These are phyloP conservation scores for Leptinotarsa haldemani DNA, from an alignment of 2,888 invertebrate species.

Conservation along the genomic window DNA sequence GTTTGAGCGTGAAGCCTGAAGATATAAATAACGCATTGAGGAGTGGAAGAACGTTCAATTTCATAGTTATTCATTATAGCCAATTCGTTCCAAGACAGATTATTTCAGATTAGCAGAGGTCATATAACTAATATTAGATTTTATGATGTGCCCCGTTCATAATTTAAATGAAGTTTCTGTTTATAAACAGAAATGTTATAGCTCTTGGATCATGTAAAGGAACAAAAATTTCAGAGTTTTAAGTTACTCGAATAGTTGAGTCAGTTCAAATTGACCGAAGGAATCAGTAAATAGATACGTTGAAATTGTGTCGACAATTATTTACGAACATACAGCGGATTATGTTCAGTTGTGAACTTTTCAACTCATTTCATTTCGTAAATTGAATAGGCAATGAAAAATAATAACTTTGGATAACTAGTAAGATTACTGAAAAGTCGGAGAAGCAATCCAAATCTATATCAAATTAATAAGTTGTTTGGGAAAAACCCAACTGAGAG, in stretches of 20 bases:
- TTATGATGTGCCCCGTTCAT: conserved; percentile 37
- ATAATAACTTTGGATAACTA: no score
- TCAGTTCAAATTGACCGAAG: neutral
- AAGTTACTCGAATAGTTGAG: neutral
- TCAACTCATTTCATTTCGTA: no score
- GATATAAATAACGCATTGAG: conserved; percentile 17
- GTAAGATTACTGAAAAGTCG: no score
- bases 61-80: conserved; percentile 35
- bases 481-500: no score
- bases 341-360: no score
- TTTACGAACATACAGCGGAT: no score
- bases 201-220: neutral
- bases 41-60: conserved; percentile 19
- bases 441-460: no score
- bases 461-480: no score
- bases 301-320: no score
- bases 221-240: neutral
- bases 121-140: conserved; percentile 39
- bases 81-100: conserved; percentile 39
- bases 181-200: conserved; percentile 6
- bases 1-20: conserved; percentile 6
- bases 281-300: no score
- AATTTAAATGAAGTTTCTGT: conserved; percentile 42
- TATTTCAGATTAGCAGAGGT: conserved; percentile 38
- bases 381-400: no score